These are phyloP conservation scores for Cheracebus regulus DNA, from an alignment of 2,797 vertebrate species.

Conservation along the genomic window DNA sequence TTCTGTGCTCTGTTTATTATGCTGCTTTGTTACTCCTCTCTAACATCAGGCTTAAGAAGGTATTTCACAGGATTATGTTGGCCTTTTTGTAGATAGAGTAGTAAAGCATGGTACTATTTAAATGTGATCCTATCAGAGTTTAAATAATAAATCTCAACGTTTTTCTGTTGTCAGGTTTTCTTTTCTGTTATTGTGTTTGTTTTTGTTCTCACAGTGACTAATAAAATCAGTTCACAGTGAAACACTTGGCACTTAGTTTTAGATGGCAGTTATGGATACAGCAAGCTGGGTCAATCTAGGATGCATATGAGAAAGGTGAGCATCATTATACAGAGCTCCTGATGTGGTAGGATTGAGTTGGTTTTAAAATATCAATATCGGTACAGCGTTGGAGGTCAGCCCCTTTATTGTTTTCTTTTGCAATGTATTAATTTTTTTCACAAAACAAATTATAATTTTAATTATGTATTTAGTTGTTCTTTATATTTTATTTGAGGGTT, in stretches of 20 bases:
- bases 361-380: slow-evolving; percentile 26
- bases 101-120: neutral
- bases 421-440: neutral
- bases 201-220: slow-evolving; percentile 14
- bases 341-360: neutral
- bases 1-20: neutral
- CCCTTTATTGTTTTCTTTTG: neutral
- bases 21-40: neutral
- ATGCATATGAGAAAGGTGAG: neutral
- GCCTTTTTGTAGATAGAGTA: neutral
- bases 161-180: slow-evolving; percentile 11
- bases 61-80: neutral
- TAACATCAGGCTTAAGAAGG: neutral
- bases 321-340: neutral
- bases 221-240: slow-evolving; percentile 47
- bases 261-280: slow-evolving; percentile 28
- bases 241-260: neutral
- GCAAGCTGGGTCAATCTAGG: neutral
- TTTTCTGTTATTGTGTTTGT: neutral
- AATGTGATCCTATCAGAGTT: neutral
- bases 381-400: neutral
- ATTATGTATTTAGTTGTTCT: neutral
- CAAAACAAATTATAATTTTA: neutral
- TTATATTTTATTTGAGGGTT: neutral
- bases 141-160: slow-evolving; percentile 12